A percentile compares a stretch with the other conserved stretches of the same genome.
Evolutionary conservation across 2,797 vertebrate species (phyloP).

Genomic region (Danio albolineatus): DNA sequence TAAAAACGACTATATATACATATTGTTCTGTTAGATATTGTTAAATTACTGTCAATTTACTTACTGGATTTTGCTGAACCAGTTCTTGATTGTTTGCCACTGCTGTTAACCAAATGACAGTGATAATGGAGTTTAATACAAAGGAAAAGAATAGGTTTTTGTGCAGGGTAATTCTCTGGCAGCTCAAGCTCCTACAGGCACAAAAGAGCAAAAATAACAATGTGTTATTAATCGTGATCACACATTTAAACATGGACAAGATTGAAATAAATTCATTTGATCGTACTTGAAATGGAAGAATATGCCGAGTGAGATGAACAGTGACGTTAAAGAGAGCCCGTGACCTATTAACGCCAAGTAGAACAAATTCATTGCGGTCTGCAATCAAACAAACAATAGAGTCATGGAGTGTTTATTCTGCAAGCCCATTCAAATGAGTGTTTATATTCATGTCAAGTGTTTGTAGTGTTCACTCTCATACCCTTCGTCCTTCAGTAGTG

Average conservation of each 20-base stretch:
- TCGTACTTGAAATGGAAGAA: constrained; percentile 99
- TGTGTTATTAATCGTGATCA: not conserved
- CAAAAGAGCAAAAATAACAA: not conserved
- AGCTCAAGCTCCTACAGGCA: constrained; percentile 90
- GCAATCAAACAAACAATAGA: constrained; percentile 61
- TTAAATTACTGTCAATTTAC: constrained; percentile 62
- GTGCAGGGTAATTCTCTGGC: constrained; percentile 97
- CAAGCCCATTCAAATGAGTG: constrained; percentile 6
- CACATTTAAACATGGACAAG: not conserved
- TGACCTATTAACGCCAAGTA: constrained; percentile 96
- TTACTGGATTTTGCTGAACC: constrained; percentile 92
- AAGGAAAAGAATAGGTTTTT: constrained; percentile 99
- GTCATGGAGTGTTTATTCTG: constrained; percentile 17
- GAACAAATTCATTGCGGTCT: constrained; percentile 95
- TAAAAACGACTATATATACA: not conserved
- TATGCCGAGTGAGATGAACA: constrained; percentile 92
- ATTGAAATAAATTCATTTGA: not conserved
- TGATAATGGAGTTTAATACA: constrained; percentile 92
- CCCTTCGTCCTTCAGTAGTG: constrained; percentile 87
- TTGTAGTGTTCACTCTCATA: constrained; percentile 65
- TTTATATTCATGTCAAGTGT: constrained; percentile 28
- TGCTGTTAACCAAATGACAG: constrained; percentile 89
- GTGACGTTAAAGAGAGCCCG: constrained; percentile 89
- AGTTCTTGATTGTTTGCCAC: constrained; percentile 93
- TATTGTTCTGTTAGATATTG: not conserved